Evolutionary conservation across 1,140 invertebrate species (phyloP).

Genomic region (Lerema accius): DNA sequence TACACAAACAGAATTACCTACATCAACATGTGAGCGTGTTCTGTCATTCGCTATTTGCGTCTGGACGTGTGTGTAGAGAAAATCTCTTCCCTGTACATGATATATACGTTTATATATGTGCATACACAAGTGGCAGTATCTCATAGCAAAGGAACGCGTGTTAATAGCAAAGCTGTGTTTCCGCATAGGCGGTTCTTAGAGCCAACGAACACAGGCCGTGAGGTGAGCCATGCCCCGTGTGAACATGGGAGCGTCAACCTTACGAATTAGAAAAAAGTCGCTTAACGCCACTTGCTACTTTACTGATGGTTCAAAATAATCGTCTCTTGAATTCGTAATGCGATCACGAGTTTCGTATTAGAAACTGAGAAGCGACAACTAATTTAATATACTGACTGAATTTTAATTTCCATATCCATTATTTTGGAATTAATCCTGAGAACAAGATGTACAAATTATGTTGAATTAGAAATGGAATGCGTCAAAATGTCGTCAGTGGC

Average conservation of each 20-base stretch:
- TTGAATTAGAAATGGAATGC: conserved; percentile 51
- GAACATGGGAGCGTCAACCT: conserved; percentile 77
- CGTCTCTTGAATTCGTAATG: conserved; percentile 35
- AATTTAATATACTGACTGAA: conserved; percentile 9
- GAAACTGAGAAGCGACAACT: conserved; percentile 14
- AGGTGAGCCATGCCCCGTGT: conserved; percentile 63
- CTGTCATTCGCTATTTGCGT: conserved; percentile 52
- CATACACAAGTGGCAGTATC: conserved; percentile 76
- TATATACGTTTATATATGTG: conserved; percentile 52
- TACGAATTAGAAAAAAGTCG: conserved; percentile 77
- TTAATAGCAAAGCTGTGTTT: conserved; percentile 77
- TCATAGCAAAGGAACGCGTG: conserved; percentile 76
- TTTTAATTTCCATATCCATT: conserved; percentile 11
- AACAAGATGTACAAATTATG: conserved; percentile 36
- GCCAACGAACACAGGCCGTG: conserved; percentile 64
- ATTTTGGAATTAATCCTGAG: conserved; percentile 11
- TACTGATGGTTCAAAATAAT: conserved; percentile 37
- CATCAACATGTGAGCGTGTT: conserved; percentile 41
- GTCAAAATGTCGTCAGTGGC: conserved; percentile 66
- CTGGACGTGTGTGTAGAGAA: conserved; percentile 60
- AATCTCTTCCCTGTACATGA: conserved; percentile 55
- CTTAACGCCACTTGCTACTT: conserved; percentile 55
- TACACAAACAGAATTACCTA: conserved; percentile 54
- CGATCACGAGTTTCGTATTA: conserved; percentile 24
- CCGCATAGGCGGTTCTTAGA: conserved; percentile 73